A percentile compares a stretch with the other conserved stretches of the same genome.
Evolutionary conservation across 2,888 invertebrate species (phyloP).

Genomic region (Leistus spinibarbis): DNA sequence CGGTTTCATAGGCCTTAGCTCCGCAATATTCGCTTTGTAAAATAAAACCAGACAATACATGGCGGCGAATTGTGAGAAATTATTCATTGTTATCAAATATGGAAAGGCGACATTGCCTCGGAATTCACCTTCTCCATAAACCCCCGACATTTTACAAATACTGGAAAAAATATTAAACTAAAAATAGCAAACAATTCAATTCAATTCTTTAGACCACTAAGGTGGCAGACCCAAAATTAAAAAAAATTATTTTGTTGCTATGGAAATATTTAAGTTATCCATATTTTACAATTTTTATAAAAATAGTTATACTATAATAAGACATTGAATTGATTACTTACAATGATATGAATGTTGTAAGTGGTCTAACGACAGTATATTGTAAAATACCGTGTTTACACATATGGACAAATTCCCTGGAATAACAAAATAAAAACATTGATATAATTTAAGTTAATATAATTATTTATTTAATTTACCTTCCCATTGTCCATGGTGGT

Average conservation of each 20-base stretch:
- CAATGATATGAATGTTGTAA: constrained; percentile 90
- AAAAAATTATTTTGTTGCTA: too few species aligned
- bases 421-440: constrained; percentile 50
- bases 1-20: constrained; percentile 90
- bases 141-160: constrained; percentile 82
- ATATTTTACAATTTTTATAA: too few species aligned
- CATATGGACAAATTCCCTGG: constrained; percentile 86
- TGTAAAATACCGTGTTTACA: constrained; percentile 97
- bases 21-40: constrained; percentile 86
- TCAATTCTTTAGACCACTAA: too few species aligned
- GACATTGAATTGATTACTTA: too few species aligned
- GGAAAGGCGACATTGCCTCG: constrained; percentile 84
- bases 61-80: constrained; percentile 92
- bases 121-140: constrained; percentile 93
- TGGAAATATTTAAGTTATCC: too few species aligned
- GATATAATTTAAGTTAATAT: too few species aligned
- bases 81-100: constrained; percentile 85
- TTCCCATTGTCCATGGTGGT: constrained; percentile 92
- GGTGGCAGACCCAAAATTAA: too few species aligned
- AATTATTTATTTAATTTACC: constrained; percentile 56
- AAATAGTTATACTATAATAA: too few species aligned
- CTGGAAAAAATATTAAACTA: constrained; percentile 58
- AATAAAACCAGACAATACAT: constrained; percentile 96
- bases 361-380: constrained; percentile 89
- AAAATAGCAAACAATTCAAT: background rate